phyloP scores from a whole-genome alignment of 2,888 invertebrate species.

The Mayetiola destructor region DNA sequence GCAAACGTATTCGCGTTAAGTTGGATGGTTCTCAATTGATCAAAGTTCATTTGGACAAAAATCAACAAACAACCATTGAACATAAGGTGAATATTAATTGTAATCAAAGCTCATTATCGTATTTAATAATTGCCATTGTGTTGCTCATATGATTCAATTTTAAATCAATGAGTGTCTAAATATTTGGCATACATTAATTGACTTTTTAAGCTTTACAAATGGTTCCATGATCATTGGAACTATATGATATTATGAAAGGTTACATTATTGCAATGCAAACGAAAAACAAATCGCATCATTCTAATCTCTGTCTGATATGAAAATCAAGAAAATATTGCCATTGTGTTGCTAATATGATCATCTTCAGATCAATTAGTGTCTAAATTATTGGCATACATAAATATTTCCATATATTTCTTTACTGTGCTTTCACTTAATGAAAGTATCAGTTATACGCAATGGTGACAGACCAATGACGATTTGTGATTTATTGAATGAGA shows the following conservation, averaged over 20 bases:
- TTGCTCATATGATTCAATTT: conserved; percentile 1
- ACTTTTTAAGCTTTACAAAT: background rate
- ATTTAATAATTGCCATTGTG: background rate
- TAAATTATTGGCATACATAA: conserved; percentile 1
- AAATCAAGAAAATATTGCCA: background rate
- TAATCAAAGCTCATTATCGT: background rate
- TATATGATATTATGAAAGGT: background rate
- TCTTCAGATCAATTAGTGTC: conserved; percentile 6
- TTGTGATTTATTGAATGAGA: background rate
- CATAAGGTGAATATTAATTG: conserved; percentile 71
- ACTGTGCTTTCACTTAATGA: conserved; percentile 2
- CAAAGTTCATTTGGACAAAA: conserved; percentile 96
- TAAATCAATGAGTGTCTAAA: conserved; percentile 8
- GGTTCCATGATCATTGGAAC: background rate
- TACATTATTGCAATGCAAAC: conserved; percentile 1
- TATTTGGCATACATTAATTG: background rate
- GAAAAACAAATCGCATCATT: background rate
- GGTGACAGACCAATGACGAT: background rate
- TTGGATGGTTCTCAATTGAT: conserved; percentile 91
- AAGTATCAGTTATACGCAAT: conserved; percentile 9
- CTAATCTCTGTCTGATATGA: background rate
- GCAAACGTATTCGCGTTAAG: conserved; percentile 91
- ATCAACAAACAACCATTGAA: conserved; percentile 97
- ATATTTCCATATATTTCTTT: conserved; percentile 3
- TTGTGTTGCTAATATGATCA: conserved; percentile 9